phyloP scores from a whole-genome alignment of 2,113 vertebrate species.

The Bufo gargarizans region DNA sequence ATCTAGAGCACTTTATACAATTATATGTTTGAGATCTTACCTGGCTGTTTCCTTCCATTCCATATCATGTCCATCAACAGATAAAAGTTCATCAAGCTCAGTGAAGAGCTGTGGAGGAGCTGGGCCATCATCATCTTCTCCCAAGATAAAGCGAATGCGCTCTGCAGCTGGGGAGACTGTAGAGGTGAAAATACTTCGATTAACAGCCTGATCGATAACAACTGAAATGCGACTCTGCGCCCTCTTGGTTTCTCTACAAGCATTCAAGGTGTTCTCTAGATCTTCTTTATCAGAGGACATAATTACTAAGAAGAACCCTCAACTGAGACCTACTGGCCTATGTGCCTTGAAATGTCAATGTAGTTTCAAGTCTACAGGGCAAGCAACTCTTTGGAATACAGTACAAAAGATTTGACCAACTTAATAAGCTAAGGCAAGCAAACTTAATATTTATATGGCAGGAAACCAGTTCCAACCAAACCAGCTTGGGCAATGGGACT shows the following conservation, averaged over 20 bases:
- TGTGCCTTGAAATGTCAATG: slow-evolving; percentile 60
- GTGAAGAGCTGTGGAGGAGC: slow-evolving; percentile 96
- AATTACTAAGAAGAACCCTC: slow-evolving; percentile 55
- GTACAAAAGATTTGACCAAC: slow-evolving; percentile 65
- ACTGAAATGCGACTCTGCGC: slow-evolving; percentile 62
- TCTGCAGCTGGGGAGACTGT: slow-evolving; percentile 95
- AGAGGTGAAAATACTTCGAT: slow-evolving; percentile 88
- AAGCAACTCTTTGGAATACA: not conserved
- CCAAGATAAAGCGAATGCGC: slow-evolving; percentile 95
- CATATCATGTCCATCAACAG: slow-evolving; percentile 95
- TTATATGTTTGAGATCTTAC: slow-evolving; percentile 69
- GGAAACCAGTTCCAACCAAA: slow-evolving; percentile 70
- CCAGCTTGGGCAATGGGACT: slow-evolving; percentile 57
- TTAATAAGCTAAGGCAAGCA: slow-evolving; percentile 65
- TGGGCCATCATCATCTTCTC: slow-evolving; percentile 93
- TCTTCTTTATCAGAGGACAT: slow-evolving; percentile 72
- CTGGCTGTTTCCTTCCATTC: slow-evolving; percentile 99
- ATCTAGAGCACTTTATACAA: not conserved
- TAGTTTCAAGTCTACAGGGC: not conserved
- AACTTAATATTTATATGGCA: slow-evolving; percentile 68
- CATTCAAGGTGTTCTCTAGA: slow-evolving; percentile 71
- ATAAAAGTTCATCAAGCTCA: slow-evolving; percentile 93
- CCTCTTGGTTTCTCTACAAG: slow-evolving; percentile 71
- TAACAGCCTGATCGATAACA: slow-evolving; percentile 77
- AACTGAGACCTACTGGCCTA: slow-evolving; percentile 64